Percentiles rank a stretch among this genome's conserved stretches.
Conservation (phyloP, 1,140 invertebrate species). For the Druon quercuslanigerum region DNA sequence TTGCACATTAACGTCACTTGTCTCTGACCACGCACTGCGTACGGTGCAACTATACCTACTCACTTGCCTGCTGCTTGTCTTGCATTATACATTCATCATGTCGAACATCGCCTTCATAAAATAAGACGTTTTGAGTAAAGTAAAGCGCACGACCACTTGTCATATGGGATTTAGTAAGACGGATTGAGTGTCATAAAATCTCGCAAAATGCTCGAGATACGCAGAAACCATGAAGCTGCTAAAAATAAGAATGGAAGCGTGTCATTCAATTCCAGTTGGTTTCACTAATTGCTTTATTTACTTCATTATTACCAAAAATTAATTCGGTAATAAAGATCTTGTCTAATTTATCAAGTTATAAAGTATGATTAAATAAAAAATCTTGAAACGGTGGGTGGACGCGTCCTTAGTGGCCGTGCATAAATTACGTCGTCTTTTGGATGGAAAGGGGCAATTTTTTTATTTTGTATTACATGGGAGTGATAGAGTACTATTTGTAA, state of each 20-base stretch:
- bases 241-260: background rate
- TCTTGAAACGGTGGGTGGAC: no score
- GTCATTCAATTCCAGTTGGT: background rate
- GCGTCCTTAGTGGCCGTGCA: no score
- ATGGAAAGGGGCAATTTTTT: no score
- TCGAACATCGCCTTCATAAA: conserved; percentile 51
- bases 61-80: conserved; percentile 50
- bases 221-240: background rate
- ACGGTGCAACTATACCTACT: conserved; percentile 44
- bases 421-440: no score
- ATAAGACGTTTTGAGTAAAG: conserved; percentile 43
- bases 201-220: background rate
- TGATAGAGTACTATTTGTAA: no score
- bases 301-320: no score
- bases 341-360: no score
- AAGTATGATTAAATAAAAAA: no score
- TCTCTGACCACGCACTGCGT: conserved; percentile 59
- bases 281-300: no score
- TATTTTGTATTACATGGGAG: no score
- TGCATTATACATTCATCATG: conserved; percentile 56
- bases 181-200: conserved; percentile 15
- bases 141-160: background rate
- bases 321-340: no score
- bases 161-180: conserved; percentile 22
- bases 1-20: conserved; percentile 73